These are phyloP conservation scores for Phasianus colchicus DNA, from an alignment of 2,113 vertebrate species.

Conservation along the genomic window DNA sequence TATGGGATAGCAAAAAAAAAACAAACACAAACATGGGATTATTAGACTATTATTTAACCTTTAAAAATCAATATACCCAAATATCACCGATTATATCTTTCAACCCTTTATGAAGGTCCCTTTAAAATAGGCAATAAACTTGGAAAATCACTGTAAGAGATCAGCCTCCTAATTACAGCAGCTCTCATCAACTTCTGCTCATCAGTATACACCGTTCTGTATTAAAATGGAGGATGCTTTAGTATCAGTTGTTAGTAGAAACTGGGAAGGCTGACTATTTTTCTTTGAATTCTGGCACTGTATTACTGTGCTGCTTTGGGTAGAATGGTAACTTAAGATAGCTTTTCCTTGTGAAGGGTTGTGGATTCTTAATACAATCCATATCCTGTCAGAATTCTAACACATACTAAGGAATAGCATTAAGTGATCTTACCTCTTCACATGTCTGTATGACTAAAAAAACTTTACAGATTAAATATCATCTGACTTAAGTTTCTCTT, in stretches of 20 bases:
- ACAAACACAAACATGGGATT: neutral
- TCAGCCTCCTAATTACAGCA: neutral
- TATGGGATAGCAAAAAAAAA: neutral
- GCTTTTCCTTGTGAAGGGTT: neutral
- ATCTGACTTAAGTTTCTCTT: neutral
- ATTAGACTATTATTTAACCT: neutral
- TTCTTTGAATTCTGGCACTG: neutral
- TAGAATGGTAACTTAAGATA: neutral
- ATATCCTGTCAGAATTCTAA: neutral
- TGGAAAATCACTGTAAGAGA: neutral
- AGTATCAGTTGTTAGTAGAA: neutral
- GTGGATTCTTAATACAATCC: neutral
- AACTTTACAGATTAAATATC: neutral
- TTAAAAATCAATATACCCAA: neutral
- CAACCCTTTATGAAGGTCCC: neutral
- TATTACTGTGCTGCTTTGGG: neutral
- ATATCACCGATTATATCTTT: neutral
- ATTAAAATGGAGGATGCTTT: neutral
- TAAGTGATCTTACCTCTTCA: neutral
- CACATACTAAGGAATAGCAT: neutral
- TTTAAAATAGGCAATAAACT: neutral
- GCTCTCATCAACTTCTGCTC: neutral
- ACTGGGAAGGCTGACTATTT: neutral
- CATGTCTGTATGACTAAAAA: neutral
- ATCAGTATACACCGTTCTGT: neutral